These are phyloP conservation scores for Phyllotreta striolata DNA, from an alignment of 2,888 invertebrate species.

Conservation along the genomic window DNA sequence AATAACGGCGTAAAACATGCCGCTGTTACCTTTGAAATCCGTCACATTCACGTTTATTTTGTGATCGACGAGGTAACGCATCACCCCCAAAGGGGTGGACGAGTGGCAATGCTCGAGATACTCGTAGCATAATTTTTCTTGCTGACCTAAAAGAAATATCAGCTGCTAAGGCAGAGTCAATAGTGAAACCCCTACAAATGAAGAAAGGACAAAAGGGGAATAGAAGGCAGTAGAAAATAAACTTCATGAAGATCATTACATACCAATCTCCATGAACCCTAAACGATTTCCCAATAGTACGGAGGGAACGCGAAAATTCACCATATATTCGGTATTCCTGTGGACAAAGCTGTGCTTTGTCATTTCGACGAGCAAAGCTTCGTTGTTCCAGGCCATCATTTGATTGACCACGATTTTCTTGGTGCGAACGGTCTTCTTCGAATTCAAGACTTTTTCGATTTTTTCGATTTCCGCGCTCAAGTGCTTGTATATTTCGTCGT, in stretches of 20 bases:
- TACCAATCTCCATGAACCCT: conserved; percentile 50
- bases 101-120: conserved; percentile 53
- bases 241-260: too few relatives aligned
- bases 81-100: conserved; percentile 52
- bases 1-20: conserved; percentile 65
- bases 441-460: conserved; percentile 26
- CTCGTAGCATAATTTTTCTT: conserved; percentile 44
- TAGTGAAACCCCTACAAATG: too few relatives aligned
- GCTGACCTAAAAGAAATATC: conserved; percentile 17
- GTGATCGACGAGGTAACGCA: conserved; percentile 58
- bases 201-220: too few relatives aligned
- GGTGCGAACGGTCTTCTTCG: conserved; percentile 26
- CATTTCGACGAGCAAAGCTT: conserved; percentile 59
- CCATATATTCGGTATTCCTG: conserved; percentile 55
- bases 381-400: conserved; percentile 65
- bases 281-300: conserved; percentile 51
- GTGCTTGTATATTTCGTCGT: conserved; percentile 36
- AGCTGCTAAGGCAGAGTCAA: not conserved
- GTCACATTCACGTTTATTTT: conserved; percentile 63
- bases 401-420: conserved; percentile 51
- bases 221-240: too few relatives aligned
- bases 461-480: conserved; percentile 38
- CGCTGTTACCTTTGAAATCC: conserved; percentile 65
- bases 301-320: conserved; percentile 52
- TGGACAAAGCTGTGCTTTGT: conserved; percentile 65